These are phyloP conservation scores for Alentia gelatinosa DNA, from an alignment of 2,888 invertebrate species.

Conservation along the genomic window DNA sequence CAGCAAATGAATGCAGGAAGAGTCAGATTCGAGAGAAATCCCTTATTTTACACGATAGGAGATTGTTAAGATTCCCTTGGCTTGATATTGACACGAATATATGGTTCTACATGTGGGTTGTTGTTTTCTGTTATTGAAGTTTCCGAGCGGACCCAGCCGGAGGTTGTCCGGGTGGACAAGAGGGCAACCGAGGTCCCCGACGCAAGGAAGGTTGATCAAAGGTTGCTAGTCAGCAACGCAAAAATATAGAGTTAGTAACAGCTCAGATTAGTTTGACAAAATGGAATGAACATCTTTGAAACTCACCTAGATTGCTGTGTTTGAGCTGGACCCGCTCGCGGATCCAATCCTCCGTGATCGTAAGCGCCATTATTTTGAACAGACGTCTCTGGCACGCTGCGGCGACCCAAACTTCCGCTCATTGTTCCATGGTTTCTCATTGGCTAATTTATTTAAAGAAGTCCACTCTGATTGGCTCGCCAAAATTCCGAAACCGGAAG, in stretches of 20 bases:
- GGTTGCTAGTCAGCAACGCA: not conserved
- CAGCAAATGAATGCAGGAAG: too few relatives aligned
- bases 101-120: too few relatives aligned
- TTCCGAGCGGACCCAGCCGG: not conserved
- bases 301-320: slow-evolving; percentile 77
- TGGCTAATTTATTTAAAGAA: not conserved
- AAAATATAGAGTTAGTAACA: not conserved
- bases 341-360: slow-evolving; percentile 76
- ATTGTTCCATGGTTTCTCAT: not conserved
- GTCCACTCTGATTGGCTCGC: not conserved
- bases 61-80: too few relatives aligned
- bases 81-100: too few relatives aligned
- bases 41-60: too few relatives aligned
- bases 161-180: not conserved
- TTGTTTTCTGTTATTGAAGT: not conserved
- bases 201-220: too few relatives aligned
- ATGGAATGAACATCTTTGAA: not conserved
- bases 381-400: not conserved
- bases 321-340: slow-evolving; percentile 76
- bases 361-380: slow-evolving; percentile 73
- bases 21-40: too few relatives aligned
- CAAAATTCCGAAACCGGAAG: not conserved
- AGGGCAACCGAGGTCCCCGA: too few relatives aligned
- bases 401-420: not conserved
- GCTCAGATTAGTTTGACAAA: not conserved